Evolutionary conservation across 2,113 vertebrate species (phyloP).

Genomic region (Meleagris gallopavo): DNA sequence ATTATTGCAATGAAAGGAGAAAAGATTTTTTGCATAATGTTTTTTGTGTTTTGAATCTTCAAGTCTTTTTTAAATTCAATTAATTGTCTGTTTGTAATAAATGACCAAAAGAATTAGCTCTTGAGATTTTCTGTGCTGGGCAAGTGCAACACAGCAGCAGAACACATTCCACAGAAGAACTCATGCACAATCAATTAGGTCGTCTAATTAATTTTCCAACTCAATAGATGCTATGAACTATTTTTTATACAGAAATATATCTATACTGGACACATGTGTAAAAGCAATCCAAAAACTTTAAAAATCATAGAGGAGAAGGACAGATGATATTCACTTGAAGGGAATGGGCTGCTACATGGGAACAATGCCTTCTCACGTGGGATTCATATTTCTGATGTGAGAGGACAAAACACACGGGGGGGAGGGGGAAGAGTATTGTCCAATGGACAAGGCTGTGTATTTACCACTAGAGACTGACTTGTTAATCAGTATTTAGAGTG

Average conservation of each 20-base stretch:
- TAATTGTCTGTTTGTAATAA: slow-evolving; percentile 25
- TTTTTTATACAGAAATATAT: slow-evolving; percentile 16
- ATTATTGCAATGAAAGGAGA: background rate
- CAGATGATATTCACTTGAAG: background rate
- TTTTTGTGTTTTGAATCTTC: background rate
- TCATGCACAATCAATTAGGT: slow-evolving; percentile 77
- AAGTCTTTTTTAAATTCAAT: background rate
- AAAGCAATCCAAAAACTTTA: slow-evolving; percentile 48
- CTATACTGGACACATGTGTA: slow-evolving; percentile 24
- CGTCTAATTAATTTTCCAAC: slow-evolving; percentile 78
- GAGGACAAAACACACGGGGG: background rate
- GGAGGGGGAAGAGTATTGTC: background rate
- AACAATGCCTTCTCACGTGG: background rate
- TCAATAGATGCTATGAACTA: slow-evolving; percentile 68
- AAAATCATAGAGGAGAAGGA: slow-evolving; percentile 21
- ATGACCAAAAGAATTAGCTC: slow-evolving; percentile 25
- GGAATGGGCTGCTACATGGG: background rate
- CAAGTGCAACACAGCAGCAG: slow-evolving; percentile 25
- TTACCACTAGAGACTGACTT: background rate
- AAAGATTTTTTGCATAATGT: background rate
- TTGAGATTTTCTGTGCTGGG: slow-evolving; percentile 24
- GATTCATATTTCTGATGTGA: slow-evolving; percentile 26
- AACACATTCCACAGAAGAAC: slow-evolving; percentile 72
- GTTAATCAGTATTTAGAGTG: slow-evolving; percentile 4
- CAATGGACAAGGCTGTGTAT: background rate